A percentile compares a stretch with the other conserved stretches of the same genome.
Evolutionary conservation across 2,888 invertebrate species (phyloP).

Genomic region (Cephalotes varians): DNA sequence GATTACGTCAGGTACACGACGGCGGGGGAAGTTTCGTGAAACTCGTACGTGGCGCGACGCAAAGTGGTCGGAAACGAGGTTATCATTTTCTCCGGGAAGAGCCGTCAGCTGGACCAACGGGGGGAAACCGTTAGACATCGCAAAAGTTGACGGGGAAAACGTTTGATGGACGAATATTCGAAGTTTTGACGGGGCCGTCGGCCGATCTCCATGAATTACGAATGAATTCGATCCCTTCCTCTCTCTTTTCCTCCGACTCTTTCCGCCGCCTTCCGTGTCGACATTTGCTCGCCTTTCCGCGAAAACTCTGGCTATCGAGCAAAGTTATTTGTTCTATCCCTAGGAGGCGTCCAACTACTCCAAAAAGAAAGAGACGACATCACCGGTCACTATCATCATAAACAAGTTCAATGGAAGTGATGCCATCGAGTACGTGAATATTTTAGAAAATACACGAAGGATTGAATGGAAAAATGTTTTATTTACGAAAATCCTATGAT

Average conservation of each 20-base stretch:
- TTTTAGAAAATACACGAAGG: not conserved
- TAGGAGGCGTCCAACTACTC: constrained; percentile 61
- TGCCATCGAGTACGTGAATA: not conserved
- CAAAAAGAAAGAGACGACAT: constrained; percentile 62
- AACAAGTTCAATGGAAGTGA: constrained; percentile 58
- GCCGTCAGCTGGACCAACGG: constrained; percentile 72
- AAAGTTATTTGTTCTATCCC: constrained; percentile 72
- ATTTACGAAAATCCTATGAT: not conserved
- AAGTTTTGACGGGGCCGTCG: constrained; percentile 79
- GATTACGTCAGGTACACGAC: constrained; percentile 70
- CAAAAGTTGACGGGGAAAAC: constrained; percentile 80
- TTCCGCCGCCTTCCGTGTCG: constrained; percentile 21
- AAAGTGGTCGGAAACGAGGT: constrained; percentile 78
- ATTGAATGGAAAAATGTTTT: not conserved
- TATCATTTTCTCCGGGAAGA: constrained; percentile 76
- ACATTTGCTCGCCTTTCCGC: constrained; percentile 63
- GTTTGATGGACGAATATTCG: constrained; percentile 80
- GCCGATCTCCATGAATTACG: constrained; percentile 80
- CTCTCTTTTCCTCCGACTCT: constrained; percentile 3
- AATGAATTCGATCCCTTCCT: constrained; percentile 71
- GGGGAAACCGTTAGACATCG: constrained; percentile 72
- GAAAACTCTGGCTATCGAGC: constrained; percentile 61
- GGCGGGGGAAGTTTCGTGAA: constrained; percentile 59
- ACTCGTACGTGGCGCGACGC: constrained; percentile 71
- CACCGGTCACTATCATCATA: constrained; percentile 55